A percentile compares a stretch with the other conserved stretches of the same genome.
Evolutionary conservation across 1,140 invertebrate species (phyloP).

Genomic region (Bombyx mandarina): DNA sequence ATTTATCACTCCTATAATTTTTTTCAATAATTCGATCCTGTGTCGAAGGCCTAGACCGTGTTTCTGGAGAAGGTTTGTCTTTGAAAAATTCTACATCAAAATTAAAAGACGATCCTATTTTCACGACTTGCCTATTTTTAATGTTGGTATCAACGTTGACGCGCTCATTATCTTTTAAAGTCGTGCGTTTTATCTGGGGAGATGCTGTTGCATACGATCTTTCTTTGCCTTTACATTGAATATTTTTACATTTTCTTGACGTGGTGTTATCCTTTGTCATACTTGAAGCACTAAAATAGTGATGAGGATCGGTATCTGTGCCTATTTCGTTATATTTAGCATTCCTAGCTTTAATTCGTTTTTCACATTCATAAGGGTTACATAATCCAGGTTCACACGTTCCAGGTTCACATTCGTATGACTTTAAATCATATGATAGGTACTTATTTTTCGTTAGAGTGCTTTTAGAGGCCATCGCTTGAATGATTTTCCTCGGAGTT

Average conservation of each 20-base stretch:
- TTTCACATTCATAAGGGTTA: slow-evolving; percentile 12
- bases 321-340: neutral
- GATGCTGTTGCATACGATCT: neutral
- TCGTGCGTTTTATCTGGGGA: neutral
- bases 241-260: neutral
- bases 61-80: slow-evolving; percentile 6
- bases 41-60: neutral
- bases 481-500: neutral
- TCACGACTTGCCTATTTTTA: slow-evolving; percentile 20
- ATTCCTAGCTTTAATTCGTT: neutral
- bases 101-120: slow-evolving; percentile 31
- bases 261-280: neutral
- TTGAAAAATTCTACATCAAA: slow-evolving; percentile 39
- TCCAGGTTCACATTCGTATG: slow-evolving; percentile 19
- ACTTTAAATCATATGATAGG: neutral
- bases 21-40: neutral
- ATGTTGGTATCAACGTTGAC: slow-evolving; percentile 2
- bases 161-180: neutral
- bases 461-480: neutral
- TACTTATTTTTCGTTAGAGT: slow-evolving; percentile 5
- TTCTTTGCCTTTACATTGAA: neutral
- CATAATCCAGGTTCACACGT: slow-evolving; percentile 15
- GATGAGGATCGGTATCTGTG: neutral
- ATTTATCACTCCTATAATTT: neutral
- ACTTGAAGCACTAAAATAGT: neutral